Evolutionary conservation across 2,113 vertebrate species (phyloP).

Genomic region (Lipophrys pholis): DNA sequence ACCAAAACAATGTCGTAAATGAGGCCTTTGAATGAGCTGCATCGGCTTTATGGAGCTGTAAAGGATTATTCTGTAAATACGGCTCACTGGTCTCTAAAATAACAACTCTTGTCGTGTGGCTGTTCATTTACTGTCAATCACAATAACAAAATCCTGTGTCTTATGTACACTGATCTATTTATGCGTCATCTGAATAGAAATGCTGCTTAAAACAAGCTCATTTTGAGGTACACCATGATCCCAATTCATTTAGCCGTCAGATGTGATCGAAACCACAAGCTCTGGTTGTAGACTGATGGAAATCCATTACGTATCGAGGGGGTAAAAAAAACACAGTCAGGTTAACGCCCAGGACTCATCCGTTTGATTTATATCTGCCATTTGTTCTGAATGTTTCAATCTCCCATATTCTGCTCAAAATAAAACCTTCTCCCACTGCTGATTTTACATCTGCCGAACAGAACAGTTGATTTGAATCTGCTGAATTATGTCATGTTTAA

Average conservation of each 20-base stretch:
- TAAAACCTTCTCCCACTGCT: slow-evolving; percentile 6
- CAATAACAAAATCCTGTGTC: slow-evolving; percentile 84
- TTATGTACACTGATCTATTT: slow-evolving; percentile 73
- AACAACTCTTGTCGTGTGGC: slow-evolving; percentile 85
- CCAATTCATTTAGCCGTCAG: slow-evolving; percentile 45
- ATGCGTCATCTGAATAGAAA: slow-evolving; percentile 58
- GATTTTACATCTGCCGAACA: slow-evolving; percentile 20
- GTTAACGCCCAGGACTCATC: background rate
- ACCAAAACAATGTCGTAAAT: slow-evolving; percentile 27
- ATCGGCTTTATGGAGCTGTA: slow-evolving; percentile 83
- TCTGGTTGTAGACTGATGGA: slow-evolving; percentile 35
- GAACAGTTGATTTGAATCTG: slow-evolving; percentile 21
- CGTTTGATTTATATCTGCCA: slow-evolving; percentile 30
- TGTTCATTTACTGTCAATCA: slow-evolving; percentile 92
- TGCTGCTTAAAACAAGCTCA: slow-evolving; percentile 27
- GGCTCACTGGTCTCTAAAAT: slow-evolving; percentile 89
- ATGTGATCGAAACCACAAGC: slow-evolving; percentile 51
- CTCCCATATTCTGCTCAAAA: background rate
- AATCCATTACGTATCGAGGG: slow-evolving; percentile 37
- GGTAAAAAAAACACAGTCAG: background rate
- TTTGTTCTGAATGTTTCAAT: slow-evolving; percentile 14
- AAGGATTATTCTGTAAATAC: slow-evolving; percentile 90
- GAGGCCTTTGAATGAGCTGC: slow-evolving; percentile 61
- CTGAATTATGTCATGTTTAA: slow-evolving; percentile 27
- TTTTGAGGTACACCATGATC: slow-evolving; percentile 50